phyloP scores from a whole-genome alignment of 2,113 vertebrate genomes.

The Tringa solitaria region DNA sequence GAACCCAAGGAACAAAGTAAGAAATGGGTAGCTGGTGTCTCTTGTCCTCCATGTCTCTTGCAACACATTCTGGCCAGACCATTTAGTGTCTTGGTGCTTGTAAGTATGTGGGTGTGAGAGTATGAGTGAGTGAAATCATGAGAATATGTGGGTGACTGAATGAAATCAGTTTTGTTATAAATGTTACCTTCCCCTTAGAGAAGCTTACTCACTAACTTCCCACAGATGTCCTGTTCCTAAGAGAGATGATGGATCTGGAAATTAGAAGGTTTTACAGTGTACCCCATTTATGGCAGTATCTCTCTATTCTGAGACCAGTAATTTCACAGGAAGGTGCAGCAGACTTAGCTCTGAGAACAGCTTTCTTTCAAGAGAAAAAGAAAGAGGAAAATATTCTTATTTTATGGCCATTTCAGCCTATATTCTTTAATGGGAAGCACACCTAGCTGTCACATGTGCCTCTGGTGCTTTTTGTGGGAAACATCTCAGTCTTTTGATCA shows the following conservation, averaged over 20 bases:
- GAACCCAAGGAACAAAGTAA: background rate
- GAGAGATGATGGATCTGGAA: background rate
- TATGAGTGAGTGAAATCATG: background rate
- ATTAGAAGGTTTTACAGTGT: background rate
- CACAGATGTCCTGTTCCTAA: background rate
- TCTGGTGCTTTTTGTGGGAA: background rate
- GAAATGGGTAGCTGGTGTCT: background rate
- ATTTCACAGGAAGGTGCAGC: background rate
- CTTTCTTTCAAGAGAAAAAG: background rate
- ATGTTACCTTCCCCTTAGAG: background rate
- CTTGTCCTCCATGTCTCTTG: background rate
- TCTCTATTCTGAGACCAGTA: background rate
- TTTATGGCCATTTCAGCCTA: background rate
- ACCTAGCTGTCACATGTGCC: background rate
- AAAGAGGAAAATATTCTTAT: background rate
- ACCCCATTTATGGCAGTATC: background rate
- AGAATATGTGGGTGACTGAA: background rate
- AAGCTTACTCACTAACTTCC: background rate
- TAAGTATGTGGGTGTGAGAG: background rate
- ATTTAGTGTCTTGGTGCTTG: background rate
- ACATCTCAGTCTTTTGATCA: background rate
- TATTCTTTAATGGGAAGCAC: background rate
- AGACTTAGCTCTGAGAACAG: background rate
- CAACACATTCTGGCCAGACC: background rate
- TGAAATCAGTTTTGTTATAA: background rate